Conservation (phyloP, 2,888 invertebrate species). For the Mactromeris polynyma region DNA sequence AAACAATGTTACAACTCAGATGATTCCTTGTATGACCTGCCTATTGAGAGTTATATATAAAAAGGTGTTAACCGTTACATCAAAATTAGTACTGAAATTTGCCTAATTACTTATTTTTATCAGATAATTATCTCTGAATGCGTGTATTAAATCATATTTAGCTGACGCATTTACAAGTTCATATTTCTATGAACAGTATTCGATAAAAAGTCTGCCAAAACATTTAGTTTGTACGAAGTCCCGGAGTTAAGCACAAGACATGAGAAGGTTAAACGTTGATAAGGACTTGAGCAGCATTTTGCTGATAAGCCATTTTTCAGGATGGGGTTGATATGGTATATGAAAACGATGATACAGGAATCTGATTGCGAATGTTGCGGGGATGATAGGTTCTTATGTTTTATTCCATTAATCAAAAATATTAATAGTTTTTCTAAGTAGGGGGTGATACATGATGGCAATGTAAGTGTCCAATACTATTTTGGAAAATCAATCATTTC, state of each 20-base stretch:
- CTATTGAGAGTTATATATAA: no score
- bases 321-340: background rate
- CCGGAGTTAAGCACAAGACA: background rate
- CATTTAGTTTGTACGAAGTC: background rate
- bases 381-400: background rate
- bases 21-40: no score
- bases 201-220: background rate
- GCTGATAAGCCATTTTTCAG: conserved; percentile 11
- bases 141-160: background rate
- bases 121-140: background rate
- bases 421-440: background rate
- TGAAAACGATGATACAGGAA: background rate
- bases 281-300: background rate
- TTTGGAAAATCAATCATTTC: no score
- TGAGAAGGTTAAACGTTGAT: background rate
- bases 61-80: no score
- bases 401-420: background rate
- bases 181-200: background rate
- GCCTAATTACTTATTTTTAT: background rate
- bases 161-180: background rate
- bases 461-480: no score
- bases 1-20: no score
- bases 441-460: background rate
- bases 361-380: background rate
- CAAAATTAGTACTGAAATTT: background rate